Percentiles rank a stretch among this genome's conserved stretches.
Conservation (phyloP, 1,140 invertebrate species). For the Bombus affinis region DNA sequence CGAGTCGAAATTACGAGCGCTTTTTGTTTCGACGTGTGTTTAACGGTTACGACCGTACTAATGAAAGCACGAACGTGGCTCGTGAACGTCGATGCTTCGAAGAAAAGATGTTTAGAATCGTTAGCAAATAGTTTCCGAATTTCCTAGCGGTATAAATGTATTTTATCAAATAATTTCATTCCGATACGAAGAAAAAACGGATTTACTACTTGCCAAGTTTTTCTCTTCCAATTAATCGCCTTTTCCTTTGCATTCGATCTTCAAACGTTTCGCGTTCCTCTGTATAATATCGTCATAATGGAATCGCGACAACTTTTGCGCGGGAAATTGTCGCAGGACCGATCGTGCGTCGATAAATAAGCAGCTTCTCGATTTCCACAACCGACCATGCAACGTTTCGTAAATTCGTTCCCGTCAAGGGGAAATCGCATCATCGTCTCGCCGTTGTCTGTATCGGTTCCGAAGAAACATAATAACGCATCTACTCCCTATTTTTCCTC, state of each 20-base stretch:
- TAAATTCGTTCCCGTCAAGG: conserved; percentile 55
- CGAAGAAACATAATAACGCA: conserved; percentile 48
- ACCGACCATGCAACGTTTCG: conserved; percentile 33
- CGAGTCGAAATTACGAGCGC: conserved; percentile 1
- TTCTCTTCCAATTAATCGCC: not conserved
- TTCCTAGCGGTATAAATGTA: too few species aligned
- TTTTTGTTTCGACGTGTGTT: conserved; percentile 4
- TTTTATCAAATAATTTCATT: not conserved
- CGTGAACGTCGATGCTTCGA: not conserved
- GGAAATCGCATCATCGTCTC: conserved; percentile 60
- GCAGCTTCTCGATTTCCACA: conserved; percentile 6
- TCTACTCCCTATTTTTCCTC: conserved; percentile 11
- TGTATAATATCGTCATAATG: not conserved
- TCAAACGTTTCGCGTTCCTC: not conserved
- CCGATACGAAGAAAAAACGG: not conserved
- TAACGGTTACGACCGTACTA: conserved; percentile 14
- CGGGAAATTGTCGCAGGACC: conserved; percentile 40
- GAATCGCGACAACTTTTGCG: not conserved
- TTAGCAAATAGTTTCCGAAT: not conserved
- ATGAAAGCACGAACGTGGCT: not conserved
- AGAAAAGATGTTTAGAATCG: not conserved
- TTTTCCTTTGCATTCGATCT: not conserved
- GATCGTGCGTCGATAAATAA: conserved; percentile 44
- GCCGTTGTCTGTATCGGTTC: conserved; percentile 43
- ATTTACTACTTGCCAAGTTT: not conserved